Evolutionary conservation across 2,888 invertebrate genomes (phyloP).

Genomic region (Thymelicus sylvestris): DNA sequence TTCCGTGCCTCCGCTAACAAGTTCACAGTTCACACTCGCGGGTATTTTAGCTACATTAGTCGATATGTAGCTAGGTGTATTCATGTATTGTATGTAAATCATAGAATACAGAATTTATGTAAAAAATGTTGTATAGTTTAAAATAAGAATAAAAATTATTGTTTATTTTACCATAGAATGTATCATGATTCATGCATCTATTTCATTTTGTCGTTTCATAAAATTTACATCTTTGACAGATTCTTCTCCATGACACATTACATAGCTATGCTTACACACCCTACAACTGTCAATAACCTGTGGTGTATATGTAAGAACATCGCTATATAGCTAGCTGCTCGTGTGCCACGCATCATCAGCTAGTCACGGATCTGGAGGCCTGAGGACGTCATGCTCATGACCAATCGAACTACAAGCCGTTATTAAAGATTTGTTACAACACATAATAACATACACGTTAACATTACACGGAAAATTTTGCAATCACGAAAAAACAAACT

Average conservation of each 20-base stretch:
- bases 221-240: too few relatives aligned
- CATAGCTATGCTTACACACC: background rate
- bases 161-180: too few relatives aligned
- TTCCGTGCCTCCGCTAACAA: slow-evolving; percentile 43
- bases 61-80: background rate
- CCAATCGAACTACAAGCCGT: slow-evolving; percentile 9
- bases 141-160: too few relatives aligned
- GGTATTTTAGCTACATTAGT: background rate
- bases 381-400: background rate
- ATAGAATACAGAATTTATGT: too few relatives aligned
- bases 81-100: background rate
- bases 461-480: background rate
- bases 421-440: slow-evolving; percentile 32
- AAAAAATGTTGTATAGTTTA: too few relatives aligned
- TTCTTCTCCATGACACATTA: too few relatives aligned
- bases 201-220: too few relatives aligned
- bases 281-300: background rate
- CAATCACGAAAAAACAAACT: background rate
- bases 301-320: background rate
- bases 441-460: background rate
- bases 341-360: slow-evolving; percentile 26
- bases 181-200: too few relatives aligned
- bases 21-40: slow-evolving; percentile 4
- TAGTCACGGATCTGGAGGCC: slow-evolving; percentile 9
- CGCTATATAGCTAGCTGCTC: background rate